Evolutionary conservation across 2,113 vertebrate genomes (phyloP).

Genomic region (Laticauda colubrina): DNA sequence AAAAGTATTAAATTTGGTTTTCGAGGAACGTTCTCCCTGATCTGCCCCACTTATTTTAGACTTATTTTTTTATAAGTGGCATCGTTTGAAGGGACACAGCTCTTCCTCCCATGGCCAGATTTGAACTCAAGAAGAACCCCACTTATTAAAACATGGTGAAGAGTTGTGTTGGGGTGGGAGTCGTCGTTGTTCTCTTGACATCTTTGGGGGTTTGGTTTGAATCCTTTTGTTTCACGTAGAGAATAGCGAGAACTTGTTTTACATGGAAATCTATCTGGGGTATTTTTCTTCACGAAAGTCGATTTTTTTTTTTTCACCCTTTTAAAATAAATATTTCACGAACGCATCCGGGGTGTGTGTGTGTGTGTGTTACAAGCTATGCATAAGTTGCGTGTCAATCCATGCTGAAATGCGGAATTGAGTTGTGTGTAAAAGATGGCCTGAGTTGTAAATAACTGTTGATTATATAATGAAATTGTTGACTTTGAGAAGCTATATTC

Average conservation of each 20-base stretch:
- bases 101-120: neutral
- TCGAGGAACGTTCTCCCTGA: neutral
- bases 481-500: constrained; percentile 3
- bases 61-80: neutral
- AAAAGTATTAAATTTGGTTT: neutral
- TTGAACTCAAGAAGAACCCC: neutral
- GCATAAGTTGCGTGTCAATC: neutral
- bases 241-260: neutral
- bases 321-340: neutral
- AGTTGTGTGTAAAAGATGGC: neutral
- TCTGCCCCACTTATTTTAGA: neutral
- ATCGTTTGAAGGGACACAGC: neutral
- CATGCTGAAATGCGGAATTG: neutral
- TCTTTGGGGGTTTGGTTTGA: neutral
- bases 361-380: neutral
- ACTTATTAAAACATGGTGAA: neutral
- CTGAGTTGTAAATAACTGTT: neutral
- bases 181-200: neutral
- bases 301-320: neutral
- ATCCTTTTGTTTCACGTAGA: neutral
- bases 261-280: too few species aligned
- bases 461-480: neutral
- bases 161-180: too few species aligned
- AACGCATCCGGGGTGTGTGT: neutral
- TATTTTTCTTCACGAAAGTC: neutral